These are phyloP conservation scores for Phylloscopus trochilus DNA, from an alignment of 2,113 vertebrate genomes.

Conservation along the genomic window DNA sequence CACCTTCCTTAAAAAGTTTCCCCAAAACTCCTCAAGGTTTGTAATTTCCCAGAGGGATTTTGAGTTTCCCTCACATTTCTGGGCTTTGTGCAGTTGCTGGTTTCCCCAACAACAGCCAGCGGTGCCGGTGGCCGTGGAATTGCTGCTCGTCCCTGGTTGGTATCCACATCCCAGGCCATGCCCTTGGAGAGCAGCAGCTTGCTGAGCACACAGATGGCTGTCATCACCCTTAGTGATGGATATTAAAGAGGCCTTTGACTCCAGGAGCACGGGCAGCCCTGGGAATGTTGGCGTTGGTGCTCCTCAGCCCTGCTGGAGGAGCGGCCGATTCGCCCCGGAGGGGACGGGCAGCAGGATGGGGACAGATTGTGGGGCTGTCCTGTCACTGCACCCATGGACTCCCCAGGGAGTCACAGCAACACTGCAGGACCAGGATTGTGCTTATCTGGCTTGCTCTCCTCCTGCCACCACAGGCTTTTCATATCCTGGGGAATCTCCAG, in stretches of 20 bases:
- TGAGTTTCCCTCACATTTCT: not conserved
- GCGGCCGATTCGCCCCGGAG: fast-evolving
- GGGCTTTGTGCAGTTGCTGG: not conserved
- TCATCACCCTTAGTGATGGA: not conserved
- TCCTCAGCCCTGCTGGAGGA: not conserved
- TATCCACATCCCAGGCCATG: fast-evolving
- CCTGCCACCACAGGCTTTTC: no score
- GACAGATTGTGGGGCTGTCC: not conserved
- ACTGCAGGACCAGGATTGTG: not conserved
- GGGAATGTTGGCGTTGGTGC: not conserved
- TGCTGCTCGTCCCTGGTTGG: not conserved
- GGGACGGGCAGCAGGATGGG: not conserved
- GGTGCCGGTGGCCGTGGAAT: not conserved
- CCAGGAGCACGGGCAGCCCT: not conserved
- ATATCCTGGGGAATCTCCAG: no score
- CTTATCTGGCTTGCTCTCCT: not conserved
- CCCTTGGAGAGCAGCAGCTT: not conserved
- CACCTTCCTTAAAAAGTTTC: not conserved
- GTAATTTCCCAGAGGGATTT: not conserved
- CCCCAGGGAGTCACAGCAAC: not conserved
- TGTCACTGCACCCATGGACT: not conserved
- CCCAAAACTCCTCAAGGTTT: not conserved
- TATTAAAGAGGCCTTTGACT: not conserved
- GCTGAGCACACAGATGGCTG: not conserved
- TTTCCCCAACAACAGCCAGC: not conserved